Percentiles rank a stretch among this genome's conserved stretches.
These are phyloP conservation scores for Dermatemys mawii DNA, from an alignment of 2,113 vertebrate species.

Conservation along the genomic window DNA sequence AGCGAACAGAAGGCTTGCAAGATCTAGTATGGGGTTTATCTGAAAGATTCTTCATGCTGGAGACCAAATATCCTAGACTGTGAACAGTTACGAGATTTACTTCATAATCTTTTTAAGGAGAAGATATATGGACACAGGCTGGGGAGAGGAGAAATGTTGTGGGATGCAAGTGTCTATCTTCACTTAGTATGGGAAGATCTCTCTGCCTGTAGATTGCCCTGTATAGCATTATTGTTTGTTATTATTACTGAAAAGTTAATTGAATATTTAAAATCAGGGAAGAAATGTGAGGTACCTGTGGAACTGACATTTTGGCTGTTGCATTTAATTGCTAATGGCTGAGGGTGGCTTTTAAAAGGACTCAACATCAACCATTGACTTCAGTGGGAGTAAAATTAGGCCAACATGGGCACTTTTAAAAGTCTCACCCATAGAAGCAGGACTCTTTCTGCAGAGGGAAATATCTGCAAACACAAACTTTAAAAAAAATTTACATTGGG, in stretches of 20 bases:
- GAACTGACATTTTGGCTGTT: background rate
- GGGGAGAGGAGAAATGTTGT: background rate
- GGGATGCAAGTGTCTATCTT: background rate
- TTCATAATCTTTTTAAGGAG: constrained; percentile 32
- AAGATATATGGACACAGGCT: background rate
- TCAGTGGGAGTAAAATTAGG: background rate
- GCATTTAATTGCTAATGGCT: background rate
- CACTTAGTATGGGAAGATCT: background rate
- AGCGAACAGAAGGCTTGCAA: constrained; percentile 29
- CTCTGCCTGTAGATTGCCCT: background rate
- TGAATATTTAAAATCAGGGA: background rate
- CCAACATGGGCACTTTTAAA: background rate
- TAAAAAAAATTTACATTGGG: background rate
- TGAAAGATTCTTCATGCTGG: constrained; percentile 23
- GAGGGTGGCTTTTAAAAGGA: background rate
- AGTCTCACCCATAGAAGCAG: too few relatives aligned
- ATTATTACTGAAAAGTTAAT: background rate
- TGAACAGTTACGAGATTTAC: constrained; percentile 20
- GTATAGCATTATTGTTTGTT: background rate
- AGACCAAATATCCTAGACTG: constrained; percentile 30
- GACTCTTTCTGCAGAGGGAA: too few relatives aligned
- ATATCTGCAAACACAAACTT: background rate
- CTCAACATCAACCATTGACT: background rate
- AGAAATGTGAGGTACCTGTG: background rate
- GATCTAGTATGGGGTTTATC: constrained; percentile 7